A percentile compares a stretch with the other conserved stretches of the same genome.
Evolutionary conservation across 2,888 invertebrate species (phyloP).

Genomic region (Chrysopilus asiliformis): DNA sequence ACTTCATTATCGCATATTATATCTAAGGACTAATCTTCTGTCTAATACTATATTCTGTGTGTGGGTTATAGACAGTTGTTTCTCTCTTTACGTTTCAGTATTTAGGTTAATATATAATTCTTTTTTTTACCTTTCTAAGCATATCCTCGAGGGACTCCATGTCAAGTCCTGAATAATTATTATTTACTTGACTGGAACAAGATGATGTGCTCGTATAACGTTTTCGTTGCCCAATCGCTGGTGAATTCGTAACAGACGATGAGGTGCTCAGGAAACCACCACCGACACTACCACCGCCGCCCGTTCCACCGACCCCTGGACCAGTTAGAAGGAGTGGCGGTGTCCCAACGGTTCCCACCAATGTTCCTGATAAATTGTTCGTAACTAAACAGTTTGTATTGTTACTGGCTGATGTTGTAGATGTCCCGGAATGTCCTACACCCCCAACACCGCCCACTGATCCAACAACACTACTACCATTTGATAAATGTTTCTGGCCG

Average conservation of each 20-base stretch:
- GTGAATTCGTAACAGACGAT: slow-evolving; percentile 25
- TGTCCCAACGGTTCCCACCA: too few relatives aligned
- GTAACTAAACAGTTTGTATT: too few relatives aligned
- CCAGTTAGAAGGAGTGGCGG: neutral
- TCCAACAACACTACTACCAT: too few relatives aligned
- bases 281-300: neutral
- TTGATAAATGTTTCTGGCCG: slow-evolving; percentile 21
- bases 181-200: slow-evolving; percentile 48
- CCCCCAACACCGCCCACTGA: neutral
- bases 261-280: slow-evolving; percentile 15
- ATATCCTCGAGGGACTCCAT: slow-evolving; percentile 68
- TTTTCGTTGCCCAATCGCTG: slow-evolving; percentile 49
- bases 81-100: too few relatives aligned
- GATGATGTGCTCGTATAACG: slow-evolving; percentile 44
- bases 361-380: too few relatives aligned
- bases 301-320: neutral
- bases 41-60: too few relatives aligned
- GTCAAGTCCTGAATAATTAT: slow-evolving; percentile 47
- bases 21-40: too few relatives aligned
- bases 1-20: too few relatives aligned
- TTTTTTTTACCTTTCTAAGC: slow-evolving; percentile 57
- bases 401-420: too few relatives aligned
- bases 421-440: too few relatives aligned
- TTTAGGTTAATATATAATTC: too few relatives aligned
- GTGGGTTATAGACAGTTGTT: too few relatives aligned